Base-by-base conservation (phyloP, 2,888 invertebrate genomes). In the Deilephila elpenor region DNA sequence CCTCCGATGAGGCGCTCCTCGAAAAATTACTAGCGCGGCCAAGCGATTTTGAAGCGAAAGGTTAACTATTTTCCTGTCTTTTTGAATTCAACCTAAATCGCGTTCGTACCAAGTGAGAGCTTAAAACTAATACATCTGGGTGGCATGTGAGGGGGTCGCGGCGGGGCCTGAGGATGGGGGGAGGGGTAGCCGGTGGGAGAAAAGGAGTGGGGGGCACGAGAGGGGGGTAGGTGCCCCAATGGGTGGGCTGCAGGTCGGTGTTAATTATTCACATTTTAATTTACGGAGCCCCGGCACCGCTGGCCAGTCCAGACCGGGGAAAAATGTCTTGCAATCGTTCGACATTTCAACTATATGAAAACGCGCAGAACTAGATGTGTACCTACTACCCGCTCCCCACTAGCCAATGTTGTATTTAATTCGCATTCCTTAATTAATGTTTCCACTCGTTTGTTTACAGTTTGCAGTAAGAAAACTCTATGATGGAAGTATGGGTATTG, bases 251-350 rank as follows among this genome's bases (percentile, higher is more conserved):
- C 81, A 84, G 85, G 85, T 87, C 84, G 83, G 85, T 90, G 93
- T 94, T 94, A 94, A 94, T 94, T 93, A 94, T 94, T 94, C 94
- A 94, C 91, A 91, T 94, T 94, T 94, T 94, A 94, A 94, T 94
- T 94, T 94, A 93, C 93, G 90, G 86, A 91, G 92, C 88, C 88
- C 84, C 84, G 82, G 84, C 80, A 83, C 79, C 83, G 83, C 88
- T 86, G 89, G 88, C 85, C 89, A 86, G 89, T 84, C 83, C 78
- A 82, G 82, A 83, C 82, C 80, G 81, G 84, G 91, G 91, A 92
- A 93, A 92, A 93, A 93, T 93, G 93, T 93, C 93, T 93, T 93
- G 87, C 85, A 88, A 88, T 86, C 83, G 87, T 91, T 93, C 93
- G 93, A 93, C 93, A 91, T 67, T 67, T 51, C 44, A 67, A 44